Evolutionary conservation across 2,888 invertebrate species (phyloP).

Genomic region (Boloria euphrosyne): DNA sequence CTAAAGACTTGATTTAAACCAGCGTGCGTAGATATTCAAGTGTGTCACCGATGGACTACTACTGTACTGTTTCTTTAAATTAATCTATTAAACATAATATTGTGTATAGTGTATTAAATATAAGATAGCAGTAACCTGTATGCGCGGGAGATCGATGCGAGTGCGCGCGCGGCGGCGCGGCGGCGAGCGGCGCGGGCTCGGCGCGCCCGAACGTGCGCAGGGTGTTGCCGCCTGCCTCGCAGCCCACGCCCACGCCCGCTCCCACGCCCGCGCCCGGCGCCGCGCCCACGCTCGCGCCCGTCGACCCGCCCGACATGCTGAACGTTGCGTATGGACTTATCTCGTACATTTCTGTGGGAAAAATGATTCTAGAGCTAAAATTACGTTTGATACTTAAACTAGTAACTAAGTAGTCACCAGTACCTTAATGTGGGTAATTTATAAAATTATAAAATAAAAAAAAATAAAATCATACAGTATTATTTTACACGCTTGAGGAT

Average conservation of each 20-base stretch:
- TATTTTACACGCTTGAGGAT: too few species aligned
- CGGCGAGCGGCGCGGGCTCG: constrained; percentile 70
- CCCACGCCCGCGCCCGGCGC: constrained; percentile 56
- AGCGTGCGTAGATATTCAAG: too few species aligned
- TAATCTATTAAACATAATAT: too few species aligned
- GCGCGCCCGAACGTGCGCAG: constrained; percentile 89
- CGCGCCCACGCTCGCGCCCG: constrained; percentile 49
- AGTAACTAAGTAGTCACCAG: neutral
- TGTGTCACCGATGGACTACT: too few species aligned
- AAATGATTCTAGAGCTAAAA: neutral
- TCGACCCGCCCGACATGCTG: constrained; percentile 78
- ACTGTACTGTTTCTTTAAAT: too few species aligned
- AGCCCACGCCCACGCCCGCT: constrained; percentile 44
- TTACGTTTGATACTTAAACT: neutral
- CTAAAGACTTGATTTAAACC: too few species aligned
- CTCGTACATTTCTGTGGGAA: constrained; percentile 87
- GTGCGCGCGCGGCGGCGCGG: constrained; percentile 50
- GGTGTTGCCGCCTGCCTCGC: constrained; percentile 80
- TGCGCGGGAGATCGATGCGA: constrained; percentile 53
- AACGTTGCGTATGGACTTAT: constrained; percentile 92
- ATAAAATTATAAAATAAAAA: too few species aligned
- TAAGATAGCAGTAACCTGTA: constrained; percentile 40
- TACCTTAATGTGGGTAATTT: too few species aligned
- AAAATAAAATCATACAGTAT: too few species aligned
- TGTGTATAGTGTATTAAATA: too few species aligned